A percentile compares a stretch with the other conserved stretches of the same genome.
phyloP scores from a whole-genome alignment of 2,888 invertebrate species.

The Lutraria lutraria region DNA sequence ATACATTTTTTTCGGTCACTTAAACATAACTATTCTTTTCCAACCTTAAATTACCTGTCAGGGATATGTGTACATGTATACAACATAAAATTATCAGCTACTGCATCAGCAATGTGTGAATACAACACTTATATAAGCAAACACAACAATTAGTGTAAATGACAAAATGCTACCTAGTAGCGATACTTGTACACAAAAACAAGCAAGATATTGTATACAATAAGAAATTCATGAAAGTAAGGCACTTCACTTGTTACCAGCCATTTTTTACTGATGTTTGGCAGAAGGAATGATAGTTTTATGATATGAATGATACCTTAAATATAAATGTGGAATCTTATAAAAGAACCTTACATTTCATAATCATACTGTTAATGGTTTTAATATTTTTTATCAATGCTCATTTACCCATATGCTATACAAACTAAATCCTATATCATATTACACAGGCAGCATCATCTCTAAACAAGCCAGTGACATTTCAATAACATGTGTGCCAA shows the following conservation, averaged over 20 bases:
- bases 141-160: neutral
- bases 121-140: neutral
- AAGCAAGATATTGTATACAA: neutral
- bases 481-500: too few relatives aligned
- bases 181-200: neutral
- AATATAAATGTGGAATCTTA: neutral
- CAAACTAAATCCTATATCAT: too few relatives aligned
- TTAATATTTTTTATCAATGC: neutral
- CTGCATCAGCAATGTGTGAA: neutral
- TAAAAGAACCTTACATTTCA: neutral
- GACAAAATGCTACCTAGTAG: too few relatives aligned
- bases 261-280: slow-evolving; percentile 6
- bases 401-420: too few relatives aligned
- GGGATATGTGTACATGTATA: too few relatives aligned
- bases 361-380: neutral
- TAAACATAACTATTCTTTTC: too few relatives aligned
- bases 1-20: too few relatives aligned
- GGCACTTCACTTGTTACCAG: neutral
- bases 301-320: neutral
- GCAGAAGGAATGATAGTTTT: neutral
- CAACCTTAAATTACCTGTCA: too few relatives aligned
- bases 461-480: too few relatives aligned
- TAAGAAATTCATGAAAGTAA: neutral
- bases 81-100: too few relatives aligned
- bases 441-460: too few relatives aligned